These are phyloP conservation scores for Antitype chi DNA, from an alignment of 2,888 invertebrate genomes.

Conservation along the genomic window DNA sequence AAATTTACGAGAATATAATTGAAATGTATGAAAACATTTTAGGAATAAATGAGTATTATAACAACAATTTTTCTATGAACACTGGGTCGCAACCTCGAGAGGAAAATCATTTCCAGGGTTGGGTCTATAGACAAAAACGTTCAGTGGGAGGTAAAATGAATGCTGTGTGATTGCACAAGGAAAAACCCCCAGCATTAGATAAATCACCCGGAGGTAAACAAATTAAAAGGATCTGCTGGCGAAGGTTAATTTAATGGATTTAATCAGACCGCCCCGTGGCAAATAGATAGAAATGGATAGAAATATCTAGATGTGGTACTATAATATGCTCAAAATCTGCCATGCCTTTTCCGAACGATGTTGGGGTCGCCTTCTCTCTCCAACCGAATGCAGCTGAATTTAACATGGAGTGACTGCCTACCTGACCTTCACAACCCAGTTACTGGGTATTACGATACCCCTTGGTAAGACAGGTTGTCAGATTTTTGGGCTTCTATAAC, in stretches of 20 bases:
- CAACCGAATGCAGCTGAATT: too few relatives aligned
- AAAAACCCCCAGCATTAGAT: slow-evolving; percentile 25
- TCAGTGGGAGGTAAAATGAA: neutral
- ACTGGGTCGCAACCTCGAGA: neutral
- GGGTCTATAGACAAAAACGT: neutral
- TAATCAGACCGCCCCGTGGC: neutral
- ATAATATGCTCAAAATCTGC: neutral
- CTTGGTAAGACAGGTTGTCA: too few relatives aligned
- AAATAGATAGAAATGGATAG: too few relatives aligned
- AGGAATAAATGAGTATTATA: slow-evolving; percentile 19
- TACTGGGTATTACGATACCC: too few relatives aligned
- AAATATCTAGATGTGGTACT: neutral
- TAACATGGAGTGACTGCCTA: too few relatives aligned
- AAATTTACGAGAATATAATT: slow-evolving; percentile 47
- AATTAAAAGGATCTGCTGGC: slow-evolving; percentile 13
- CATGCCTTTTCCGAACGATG: too few relatives aligned
- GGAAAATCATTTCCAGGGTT: neutral
- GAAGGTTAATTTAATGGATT: slow-evolving; percentile 28
- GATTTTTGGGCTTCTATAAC: too few relatives aligned
- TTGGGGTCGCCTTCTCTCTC: too few relatives aligned
- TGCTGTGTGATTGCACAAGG: neutral
- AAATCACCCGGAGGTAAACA: slow-evolving; percentile 27
- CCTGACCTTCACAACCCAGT: too few relatives aligned
- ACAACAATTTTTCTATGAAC: neutral
- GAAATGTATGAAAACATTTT: slow-evolving; percentile 33